Evolutionary conservation across 2,888 invertebrate genomes (phyloP).

Genomic region (Nomada ferruginata): DNA sequence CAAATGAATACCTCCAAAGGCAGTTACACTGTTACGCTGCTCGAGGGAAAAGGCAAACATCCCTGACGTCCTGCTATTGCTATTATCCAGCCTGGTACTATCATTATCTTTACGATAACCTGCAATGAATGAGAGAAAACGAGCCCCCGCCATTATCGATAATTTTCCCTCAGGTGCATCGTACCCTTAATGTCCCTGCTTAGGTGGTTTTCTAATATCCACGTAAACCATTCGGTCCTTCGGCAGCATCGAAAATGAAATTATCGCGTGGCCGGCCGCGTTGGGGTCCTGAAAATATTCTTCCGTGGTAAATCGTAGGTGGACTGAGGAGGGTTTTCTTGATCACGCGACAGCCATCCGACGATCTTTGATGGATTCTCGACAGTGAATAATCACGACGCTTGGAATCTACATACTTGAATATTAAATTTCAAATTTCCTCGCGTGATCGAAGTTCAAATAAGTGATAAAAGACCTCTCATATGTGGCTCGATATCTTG

Average conservation of each 20-base stretch:
- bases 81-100: conserved; percentile 64
- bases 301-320: conserved; percentile 12
- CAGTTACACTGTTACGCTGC: conserved; percentile 31
- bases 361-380: conserved; percentile 24
- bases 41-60: conserved; percentile 68
- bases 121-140: conserved; percentile 74
- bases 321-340: conserved; percentile 11
- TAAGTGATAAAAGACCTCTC: not conserved
- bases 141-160: conserved; percentile 71
- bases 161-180: conserved; percentile 73
- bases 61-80: conserved; percentile 60
- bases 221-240: conserved; percentile 43
- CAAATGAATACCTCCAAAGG: conserved; percentile 56
- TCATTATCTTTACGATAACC: conserved; percentile 72
- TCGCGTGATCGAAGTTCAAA: not conserved
- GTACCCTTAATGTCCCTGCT: conserved; percentile 69
- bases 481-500: not conserved
- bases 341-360: conserved; percentile 14
- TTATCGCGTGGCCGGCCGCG: conserved; percentile 39
- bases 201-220: conserved; percentile 70
- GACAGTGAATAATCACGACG: conserved; percentile 28
- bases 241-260: conserved; percentile 53
- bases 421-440: not conserved
- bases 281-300: conserved; percentile 15
- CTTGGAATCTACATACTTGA: conserved; percentile 18